Evolutionary conservation across 2,113 vertebrate species (phyloP), one percentile per base, ranked within the genome.

Genomic region (Dromaius novaehollandiae): DNA sequence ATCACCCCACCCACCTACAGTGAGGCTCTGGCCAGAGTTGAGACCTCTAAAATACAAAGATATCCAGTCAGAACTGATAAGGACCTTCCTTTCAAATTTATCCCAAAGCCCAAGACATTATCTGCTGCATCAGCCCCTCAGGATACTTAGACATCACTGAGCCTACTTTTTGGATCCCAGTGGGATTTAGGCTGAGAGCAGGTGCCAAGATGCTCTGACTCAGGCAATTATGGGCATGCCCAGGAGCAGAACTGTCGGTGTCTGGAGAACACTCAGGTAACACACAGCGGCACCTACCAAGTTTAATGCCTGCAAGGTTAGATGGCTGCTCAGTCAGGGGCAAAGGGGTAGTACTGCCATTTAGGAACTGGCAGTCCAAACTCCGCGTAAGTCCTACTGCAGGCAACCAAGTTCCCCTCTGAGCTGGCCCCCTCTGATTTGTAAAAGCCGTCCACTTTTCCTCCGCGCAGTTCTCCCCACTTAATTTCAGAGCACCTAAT

Each of bases 161-260:
- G 96, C 93, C 96, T 95, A 36, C 79, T 94, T 93, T 96, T 75
- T 94, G 93, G 86, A 95, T 94, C 93, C 44, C 55, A 55, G 9
- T 92, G 93, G 82, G 96, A 46, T 90, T 88, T 55, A 66, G 80
- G 86, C 95, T 93, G 79, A 46, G 70, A 55, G 34, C 71, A 94
- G 92, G 92, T 95, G 92, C 96, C 96, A 97, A 93, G 93, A 42
- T 96, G 90, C 95, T 95, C 86, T 94, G 93, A 94, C 86, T 95
- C 96, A 94, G 93, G 93, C 95, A 0, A 78, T 95, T 95, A 87
- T 30, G 15, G 94, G 94, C 96, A 94, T 96, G 96, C 95, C 95
- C 76, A 75, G 94, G 75, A 96, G 96, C 90, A 90, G 82, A 93
- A 68, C 88, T 95, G 66, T 73, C 2, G 0, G 55, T 75, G 92